Conservation (phyloP, 2,797 vertebrate genomes). For the Cephalopachus bancanus region DNA sequence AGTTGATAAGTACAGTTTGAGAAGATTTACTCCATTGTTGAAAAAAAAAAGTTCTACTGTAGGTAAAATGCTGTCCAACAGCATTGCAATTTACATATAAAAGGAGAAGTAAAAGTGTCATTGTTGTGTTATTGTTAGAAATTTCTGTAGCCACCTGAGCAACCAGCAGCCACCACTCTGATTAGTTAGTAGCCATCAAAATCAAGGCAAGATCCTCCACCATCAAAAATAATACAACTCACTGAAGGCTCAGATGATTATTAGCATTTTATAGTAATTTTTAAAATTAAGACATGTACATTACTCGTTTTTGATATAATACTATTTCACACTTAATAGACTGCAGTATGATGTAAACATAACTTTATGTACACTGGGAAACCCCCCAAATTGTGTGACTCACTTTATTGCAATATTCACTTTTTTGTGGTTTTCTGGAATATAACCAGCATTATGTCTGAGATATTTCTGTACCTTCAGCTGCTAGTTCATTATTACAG, state of each 20-base stretch:
- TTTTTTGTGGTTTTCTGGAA: background rate
- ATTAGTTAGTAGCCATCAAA: background rate
- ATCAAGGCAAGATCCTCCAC: background rate
- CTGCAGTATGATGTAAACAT: background rate
- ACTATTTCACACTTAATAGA: background rate
- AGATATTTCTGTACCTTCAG: background rate
- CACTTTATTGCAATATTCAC: background rate
- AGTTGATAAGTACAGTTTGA: background rate
- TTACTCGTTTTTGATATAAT: background rate
- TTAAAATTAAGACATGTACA: background rate
- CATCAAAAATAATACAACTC: background rate
- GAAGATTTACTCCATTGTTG: background rate
- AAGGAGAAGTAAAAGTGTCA: background rate
- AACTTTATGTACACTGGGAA: background rate
- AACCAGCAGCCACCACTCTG: background rate
- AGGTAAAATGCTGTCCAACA: background rate
- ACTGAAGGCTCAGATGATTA: background rate
- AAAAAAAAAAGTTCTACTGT: background rate
- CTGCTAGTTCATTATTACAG: background rate
- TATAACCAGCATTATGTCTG: background rate
- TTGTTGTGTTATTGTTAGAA: background rate
- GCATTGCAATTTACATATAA: background rate
- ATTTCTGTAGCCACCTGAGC: background rate
- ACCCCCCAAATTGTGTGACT: background rate
- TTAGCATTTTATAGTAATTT: background rate